Conservation (phyloP, 2,888 invertebrate genomes). For the Andrena haemorrhoa region DNA sequence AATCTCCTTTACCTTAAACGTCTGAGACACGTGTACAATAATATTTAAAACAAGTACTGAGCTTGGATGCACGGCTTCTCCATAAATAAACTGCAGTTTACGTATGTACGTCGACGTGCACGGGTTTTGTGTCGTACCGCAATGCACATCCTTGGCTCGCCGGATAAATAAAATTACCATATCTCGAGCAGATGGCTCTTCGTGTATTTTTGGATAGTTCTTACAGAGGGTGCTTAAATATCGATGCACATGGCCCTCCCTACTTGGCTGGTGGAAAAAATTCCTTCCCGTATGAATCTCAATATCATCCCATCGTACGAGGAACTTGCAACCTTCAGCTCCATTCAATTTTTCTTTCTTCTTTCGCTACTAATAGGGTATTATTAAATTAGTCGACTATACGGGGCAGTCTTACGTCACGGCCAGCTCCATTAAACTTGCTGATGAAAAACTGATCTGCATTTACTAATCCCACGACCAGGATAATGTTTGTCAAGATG, state of each 20-base stretch:
- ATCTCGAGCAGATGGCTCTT: constrained; percentile 66
- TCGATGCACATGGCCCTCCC: constrained; percentile 71
- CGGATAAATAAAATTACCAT: constrained; percentile 73
- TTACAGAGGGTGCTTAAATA: constrained; percentile 64
- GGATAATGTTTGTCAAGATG: too few relatives aligned
- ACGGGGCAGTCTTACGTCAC: too few relatives aligned
- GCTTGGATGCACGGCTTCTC: constrained; percentile 9
- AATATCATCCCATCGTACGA: constrained; percentile 14
- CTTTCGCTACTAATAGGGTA: neutral
- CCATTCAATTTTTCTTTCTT: neutral
- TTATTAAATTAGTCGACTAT: too few relatives aligned
- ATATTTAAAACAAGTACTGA: constrained; percentile 20
- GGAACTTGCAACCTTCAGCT: constrained; percentile 15
- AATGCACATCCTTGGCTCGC: constrained; percentile 41
- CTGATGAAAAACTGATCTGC: too few relatives aligned
- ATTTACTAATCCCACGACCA: too few relatives aligned
- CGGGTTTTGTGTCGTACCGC: constrained; percentile 30
- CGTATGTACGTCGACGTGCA: constrained; percentile 21
- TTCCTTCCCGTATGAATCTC: constrained; percentile 14
- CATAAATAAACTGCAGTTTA: constrained; percentile 43
- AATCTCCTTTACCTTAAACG: constrained; percentile 16
- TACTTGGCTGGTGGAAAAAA: constrained; percentile 45
- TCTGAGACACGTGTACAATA: neutral
- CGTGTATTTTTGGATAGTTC: constrained; percentile 70
- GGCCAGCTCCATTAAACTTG: too few relatives aligned